Evolutionary conservation across 2,113 vertebrate species (phyloP).

Genomic region (Pedionomus torquatus): DNA sequence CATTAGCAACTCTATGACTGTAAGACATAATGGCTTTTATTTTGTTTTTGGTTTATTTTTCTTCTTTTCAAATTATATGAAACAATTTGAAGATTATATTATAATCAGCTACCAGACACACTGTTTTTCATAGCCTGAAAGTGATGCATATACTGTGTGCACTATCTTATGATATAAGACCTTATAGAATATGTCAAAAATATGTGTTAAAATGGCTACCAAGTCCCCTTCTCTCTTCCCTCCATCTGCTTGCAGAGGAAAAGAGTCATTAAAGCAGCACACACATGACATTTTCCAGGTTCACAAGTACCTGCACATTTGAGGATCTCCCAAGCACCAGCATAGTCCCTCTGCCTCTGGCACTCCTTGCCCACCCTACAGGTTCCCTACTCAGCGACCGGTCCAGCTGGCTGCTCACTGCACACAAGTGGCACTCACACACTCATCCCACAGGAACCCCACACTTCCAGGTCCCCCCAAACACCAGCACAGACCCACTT

Average conservation of each 20-base stretch:
- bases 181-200: background rate
- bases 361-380: rapidly evolving
- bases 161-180: background rate
- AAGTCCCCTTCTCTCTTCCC: background rate
- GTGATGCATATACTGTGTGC: background rate
- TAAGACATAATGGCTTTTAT: background rate
- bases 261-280: background rate
- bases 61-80: background rate
- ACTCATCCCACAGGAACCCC: background rate
- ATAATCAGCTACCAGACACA: background rate
- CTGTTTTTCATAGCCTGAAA: background rate
- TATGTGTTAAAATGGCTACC: background rate
- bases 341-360: rapidly evolving
- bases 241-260: background rate
- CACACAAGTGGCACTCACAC: background rate
- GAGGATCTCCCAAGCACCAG: background rate
- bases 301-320: background rate
- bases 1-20: background rate
- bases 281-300: background rate
- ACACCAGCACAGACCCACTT: background rate
- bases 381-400: no score
- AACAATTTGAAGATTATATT: background rate
- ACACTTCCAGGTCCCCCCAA: background rate
- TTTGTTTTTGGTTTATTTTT: background rate
- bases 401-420: background rate